Percentiles rank a stretch among this genome's conserved stretches.
Evolutionary conservation across 2,113 vertebrate species (phyloP).

Genomic region (Heteronetta atricapilla): DNA sequence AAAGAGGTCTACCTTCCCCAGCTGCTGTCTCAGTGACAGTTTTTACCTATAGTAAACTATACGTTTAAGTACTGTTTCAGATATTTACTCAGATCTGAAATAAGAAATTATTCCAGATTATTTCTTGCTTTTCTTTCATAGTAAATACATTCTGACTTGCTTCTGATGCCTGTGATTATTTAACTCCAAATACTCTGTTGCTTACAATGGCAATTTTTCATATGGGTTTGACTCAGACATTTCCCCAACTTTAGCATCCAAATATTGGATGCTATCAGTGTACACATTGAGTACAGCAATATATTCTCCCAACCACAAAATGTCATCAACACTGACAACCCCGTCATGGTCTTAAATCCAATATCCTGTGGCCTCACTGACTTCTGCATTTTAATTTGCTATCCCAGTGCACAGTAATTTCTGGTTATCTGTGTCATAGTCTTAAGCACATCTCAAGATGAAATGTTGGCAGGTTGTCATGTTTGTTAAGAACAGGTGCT

Average conservation of each 20-base stretch:
- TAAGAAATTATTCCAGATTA: background rate
- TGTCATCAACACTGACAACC: slow-evolving; percentile 19
- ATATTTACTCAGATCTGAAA: background rate
- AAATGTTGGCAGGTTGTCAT: slow-evolving; percentile 51
- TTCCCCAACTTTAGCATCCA: background rate
- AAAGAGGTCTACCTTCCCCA: background rate
- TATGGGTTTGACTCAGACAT: background rate
- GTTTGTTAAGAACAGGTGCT: background rate
- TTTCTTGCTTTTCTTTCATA: background rate
- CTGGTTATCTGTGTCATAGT: slow-evolving; percentile 34
- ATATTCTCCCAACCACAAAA: background rate
- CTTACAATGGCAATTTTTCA: background rate
- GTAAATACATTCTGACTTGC: background rate
- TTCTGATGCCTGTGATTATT: background rate
- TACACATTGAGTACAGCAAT: background rate
- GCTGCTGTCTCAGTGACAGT: background rate
- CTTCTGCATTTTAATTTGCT: slow-evolving; percentile 55
- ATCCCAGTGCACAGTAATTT: slow-evolving; percentile 57
- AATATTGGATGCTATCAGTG: background rate
- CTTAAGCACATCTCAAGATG: slow-evolving; percentile 19
- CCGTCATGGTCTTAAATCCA: slow-evolving; percentile 51
- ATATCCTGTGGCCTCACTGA: slow-evolving; percentile 36
- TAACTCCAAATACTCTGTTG: background rate
- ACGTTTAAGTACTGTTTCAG: background rate
- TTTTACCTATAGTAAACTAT: background rate